These are phyloP conservation scores for Brachyhypopomus gauderio DNA, from an alignment of 2,113 vertebrate species.

Conservation along the genomic window DNA sequence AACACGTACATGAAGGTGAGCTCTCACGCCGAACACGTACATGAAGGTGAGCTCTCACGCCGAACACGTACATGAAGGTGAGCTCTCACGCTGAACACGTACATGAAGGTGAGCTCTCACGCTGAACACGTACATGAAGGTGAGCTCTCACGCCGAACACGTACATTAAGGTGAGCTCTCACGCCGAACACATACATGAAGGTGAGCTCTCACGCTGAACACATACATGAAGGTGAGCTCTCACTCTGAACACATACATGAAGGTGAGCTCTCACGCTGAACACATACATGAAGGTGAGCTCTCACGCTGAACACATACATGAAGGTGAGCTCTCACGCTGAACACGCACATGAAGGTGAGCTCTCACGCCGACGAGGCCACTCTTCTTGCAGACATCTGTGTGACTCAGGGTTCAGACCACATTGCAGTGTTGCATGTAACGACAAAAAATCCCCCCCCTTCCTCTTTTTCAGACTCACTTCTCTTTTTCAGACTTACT, in stretches of 20 bases:
- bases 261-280: constrained; percentile 77
- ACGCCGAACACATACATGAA: constrained; percentile 92
- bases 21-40: background rate
- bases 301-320: constrained; percentile 89
- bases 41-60: too few relatives aligned
- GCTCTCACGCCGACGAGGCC: too few relatives aligned
- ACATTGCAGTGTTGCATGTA: constrained; percentile 62
- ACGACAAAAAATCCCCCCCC: constrained; percentile 50
- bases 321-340: constrained; percentile 81
- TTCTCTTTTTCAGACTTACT: constrained; percentile 58
- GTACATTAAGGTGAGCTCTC: too few relatives aligned
- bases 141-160: constrained; percentile 63
- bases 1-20: constrained; percentile 94
- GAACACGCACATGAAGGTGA: too few relatives aligned
- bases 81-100: constrained; percentile 22
- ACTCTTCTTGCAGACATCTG: constrained; percentile 16
- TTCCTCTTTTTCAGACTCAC: constrained; percentile 63
- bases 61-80: constrained; percentile 96
- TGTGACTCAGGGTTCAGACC: constrained; percentile 51
- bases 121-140: constrained; percentile 93
- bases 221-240: too few relatives aligned
- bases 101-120: too few relatives aligned
- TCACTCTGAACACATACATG: constrained; percentile 91
- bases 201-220: constrained; percentile 71
- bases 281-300: too few relatives aligned